A percentile compares a stretch with the other conserved stretches of the same genome.
phyloP scores from a whole-genome alignment of 2,113 vertebrate genomes.

The Oryctolagus cuniculus region mOryCun1.1 NC_091443.1:45908001-45908500 shows the following conservation, averaged over 20 bases:
- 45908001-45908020: not conserved
- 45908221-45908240: not conserved
- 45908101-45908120: not conserved
- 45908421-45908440: not conserved
- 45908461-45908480: not conserved
- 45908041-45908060: not conserved
- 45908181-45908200: not conserved
- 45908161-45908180: not conserved
- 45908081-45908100: not conserved
- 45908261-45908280: not conserved
- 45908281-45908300: not conserved
- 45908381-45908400: slow-evolving; percentile 10
- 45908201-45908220: not conserved
- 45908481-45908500: slow-evolving; percentile 6
- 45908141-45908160: not conserved
- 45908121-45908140: not conserved
- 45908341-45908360: not conserved
- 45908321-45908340: not conserved
- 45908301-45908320: not conserved
- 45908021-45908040: not conserved
- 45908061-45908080: not conserved
- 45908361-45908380: not conserved
- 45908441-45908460: not conserved
- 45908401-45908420: not conserved
- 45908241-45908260: not conserved